Base-by-base conservation (phyloP, 2,113 vertebrate genomes). In the Bos taurus region DNA sequence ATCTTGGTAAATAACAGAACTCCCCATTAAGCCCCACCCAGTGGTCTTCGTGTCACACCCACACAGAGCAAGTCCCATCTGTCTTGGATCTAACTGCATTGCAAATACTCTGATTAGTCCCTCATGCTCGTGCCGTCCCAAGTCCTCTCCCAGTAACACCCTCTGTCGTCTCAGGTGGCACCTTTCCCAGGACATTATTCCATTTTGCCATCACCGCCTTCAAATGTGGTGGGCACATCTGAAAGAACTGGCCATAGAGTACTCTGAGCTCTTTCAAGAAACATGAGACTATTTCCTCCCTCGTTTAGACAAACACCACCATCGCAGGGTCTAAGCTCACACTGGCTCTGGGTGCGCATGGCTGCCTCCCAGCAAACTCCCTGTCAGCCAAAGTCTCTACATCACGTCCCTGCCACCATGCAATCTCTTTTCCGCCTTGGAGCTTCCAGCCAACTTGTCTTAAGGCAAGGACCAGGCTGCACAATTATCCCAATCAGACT, bases 291-390 rank as follows among this genome's bases (percentile, higher is more conserved):
- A 2, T 12, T 60, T 17, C 54, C 48, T 17, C 54, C 48, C 48
- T 60, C 1, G 0, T 17, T 16, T 60, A 28, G 26, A 50, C 46
- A 25, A 74, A 7, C 5, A 3, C 21, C 13, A 6, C 1, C 23
- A 1, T 5, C 5, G 2, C 4, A 23, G 25, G 1, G 30, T 43
- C 25, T n/a, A 2, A 23, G 46, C 54, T 30, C 0, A 0, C 21
- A 4, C 6, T 1, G n/a, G 36, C 28, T 50, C 67, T 3, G 16
- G 64, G 81, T 33, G 30, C 26, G 6, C 59, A 3, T 0, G 1
- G 23, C 26, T 4, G 71, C 30, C 60, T 52, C 48, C 50, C 7
- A 13, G 46, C 36, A 56, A 86, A 48, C 48, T 9, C 67, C 1
- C 48, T 13, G 48, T 23, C 88, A 25, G 1, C 33, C 71, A 2